A percentile compares a stretch with the other conserved stretches of the same genome.
Evolutionary conservation across 2,888 invertebrate genomes (phyloP).

Genomic region (Stenodema calcarata): DNA sequence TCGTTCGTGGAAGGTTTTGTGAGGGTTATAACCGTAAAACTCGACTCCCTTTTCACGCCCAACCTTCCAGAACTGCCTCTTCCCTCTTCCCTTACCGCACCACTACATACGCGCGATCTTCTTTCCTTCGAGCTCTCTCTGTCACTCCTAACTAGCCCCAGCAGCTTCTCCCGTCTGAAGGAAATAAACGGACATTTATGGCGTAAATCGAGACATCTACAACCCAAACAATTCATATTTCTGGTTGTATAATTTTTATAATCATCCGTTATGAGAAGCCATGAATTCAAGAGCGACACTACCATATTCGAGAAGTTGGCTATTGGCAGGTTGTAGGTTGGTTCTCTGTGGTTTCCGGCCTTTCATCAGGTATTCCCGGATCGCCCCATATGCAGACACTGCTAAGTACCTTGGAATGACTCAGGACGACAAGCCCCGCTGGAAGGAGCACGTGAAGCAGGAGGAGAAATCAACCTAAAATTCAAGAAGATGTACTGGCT

Average conservation of each 20-base stretch:
- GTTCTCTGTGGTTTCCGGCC: too few relatives aligned
- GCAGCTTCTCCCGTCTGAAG: background rate
- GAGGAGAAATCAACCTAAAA: too few relatives aligned
- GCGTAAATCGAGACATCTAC: background rate
- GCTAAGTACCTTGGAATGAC: too few relatives aligned
- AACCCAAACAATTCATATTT: background rate
- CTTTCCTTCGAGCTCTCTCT: background rate
- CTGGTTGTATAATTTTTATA: background rate
- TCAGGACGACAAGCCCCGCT: too few relatives aligned
- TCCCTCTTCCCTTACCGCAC: background rate
- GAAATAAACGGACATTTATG: background rate
- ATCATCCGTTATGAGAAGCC: background rate
- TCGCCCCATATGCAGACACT: too few relatives aligned
- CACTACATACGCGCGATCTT: background rate
- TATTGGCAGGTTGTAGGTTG: too few relatives aligned
- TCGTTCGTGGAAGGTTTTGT: background rate
- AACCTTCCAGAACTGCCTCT: background rate
- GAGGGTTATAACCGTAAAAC: constrained; percentile 29
- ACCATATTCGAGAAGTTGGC: too few relatives aligned
- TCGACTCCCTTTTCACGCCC: constrained; percentile 4
- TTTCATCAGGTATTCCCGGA: too few relatives aligned
- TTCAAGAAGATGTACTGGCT: too few relatives aligned
- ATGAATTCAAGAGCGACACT: background rate
- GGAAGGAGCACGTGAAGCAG: too few relatives aligned
- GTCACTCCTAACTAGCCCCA: background rate